Percentiles rank a stretch among this genome's conserved stretches.
Conservation (phyloP, 2,113 vertebrate species). For the Sebastes schlegelii region DNA sequence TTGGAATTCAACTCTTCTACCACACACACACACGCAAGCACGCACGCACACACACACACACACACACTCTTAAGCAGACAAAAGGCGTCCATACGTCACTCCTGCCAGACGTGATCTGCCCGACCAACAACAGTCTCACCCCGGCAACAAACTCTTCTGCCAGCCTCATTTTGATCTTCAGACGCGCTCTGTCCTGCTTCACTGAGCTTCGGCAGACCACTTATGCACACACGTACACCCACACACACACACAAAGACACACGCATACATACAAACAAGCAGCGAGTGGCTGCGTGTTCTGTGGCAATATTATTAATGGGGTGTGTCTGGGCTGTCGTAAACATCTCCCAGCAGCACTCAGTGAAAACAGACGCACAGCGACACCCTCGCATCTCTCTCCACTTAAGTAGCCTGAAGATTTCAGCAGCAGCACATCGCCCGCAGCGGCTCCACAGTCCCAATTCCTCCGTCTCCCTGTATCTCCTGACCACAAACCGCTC, state of each 20-base stretch:
- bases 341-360: conserved; percentile 76
- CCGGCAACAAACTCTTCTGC: conserved; percentile 41
- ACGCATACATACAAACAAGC: conserved; percentile 25
- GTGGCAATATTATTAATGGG: conserved; percentile 77
- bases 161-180: conserved; percentile 60
- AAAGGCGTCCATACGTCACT: not conserved
- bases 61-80: not conserved
- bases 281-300: conserved; percentile 44
- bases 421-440: conserved; percentile 48
- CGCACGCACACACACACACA: conserved; percentile 2
- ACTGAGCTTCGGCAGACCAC: conserved; percentile 47
- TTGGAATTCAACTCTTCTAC: no score
- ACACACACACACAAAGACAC: not conserved
- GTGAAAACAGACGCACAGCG: conserved; percentile 40
- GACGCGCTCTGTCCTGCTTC: conserved; percentile 54
- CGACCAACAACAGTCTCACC: conserved; percentile 28
- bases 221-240: conserved; percentile 28
- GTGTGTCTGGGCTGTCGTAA: conserved; percentile 76
- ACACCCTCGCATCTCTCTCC: conserved; percentile 54
- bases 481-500: conserved; percentile 65
- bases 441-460: conserved; percentile 43
- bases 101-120: conserved; percentile 31
- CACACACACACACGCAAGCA: not conserved
- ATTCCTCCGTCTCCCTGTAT: conserved; percentile 47
- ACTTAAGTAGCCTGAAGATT: conserved; percentile 67